phyloP scores from a whole-genome alignment of 2,797 vertebrate species.

The Pseudochirops cupreus region DNA sequence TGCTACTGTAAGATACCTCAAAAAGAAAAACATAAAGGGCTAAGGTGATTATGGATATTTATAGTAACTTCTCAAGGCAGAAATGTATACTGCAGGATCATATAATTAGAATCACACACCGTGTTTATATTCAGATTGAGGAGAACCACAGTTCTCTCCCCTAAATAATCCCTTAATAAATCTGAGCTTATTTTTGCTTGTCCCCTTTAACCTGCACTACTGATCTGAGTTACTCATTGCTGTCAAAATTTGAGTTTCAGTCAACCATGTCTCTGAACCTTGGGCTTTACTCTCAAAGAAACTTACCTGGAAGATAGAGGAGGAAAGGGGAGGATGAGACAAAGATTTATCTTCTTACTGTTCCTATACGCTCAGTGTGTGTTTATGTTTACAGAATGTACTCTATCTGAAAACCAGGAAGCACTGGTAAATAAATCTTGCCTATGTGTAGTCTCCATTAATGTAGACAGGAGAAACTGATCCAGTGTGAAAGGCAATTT shows the following conservation, averaged over 20 bases:
- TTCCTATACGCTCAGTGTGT: not conserved
- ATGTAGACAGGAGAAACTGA: not conserved
- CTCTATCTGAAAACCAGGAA: slow-evolving; percentile 23
- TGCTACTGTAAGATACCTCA: not conserved
- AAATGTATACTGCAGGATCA: slow-evolving; percentile 2
- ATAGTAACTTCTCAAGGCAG: slow-evolving; percentile 19
- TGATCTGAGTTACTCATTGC: slow-evolving; percentile 69
- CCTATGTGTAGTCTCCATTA: not conserved
- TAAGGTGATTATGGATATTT: not conserved
- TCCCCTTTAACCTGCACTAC: slow-evolving; percentile 46
- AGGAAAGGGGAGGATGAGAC: not conserved
- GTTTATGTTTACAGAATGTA: slow-evolving; percentile 51
- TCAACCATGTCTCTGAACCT: slow-evolving; percentile 52
- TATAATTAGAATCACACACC: slow-evolving; percentile 21
- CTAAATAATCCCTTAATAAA: slow-evolving; percentile 64
- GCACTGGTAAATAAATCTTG: slow-evolving; percentile 31
- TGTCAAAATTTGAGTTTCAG: slow-evolving; percentile 76
- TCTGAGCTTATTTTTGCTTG: slow-evolving; percentile 54
- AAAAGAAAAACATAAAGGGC: not conserved
- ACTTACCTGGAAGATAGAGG: slow-evolving; percentile 55
- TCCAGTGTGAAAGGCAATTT: not conserved
- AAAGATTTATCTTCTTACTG: slow-evolving; percentile 54
- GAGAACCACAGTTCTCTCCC: slow-evolving; percentile 25
- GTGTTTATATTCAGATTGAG: slow-evolving; percentile 46
- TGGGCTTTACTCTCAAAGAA: slow-evolving; percentile 48